Base-by-base conservation (phyloP, 2,888 invertebrate species). In the Troglohyphantes excavatus region DNA sequence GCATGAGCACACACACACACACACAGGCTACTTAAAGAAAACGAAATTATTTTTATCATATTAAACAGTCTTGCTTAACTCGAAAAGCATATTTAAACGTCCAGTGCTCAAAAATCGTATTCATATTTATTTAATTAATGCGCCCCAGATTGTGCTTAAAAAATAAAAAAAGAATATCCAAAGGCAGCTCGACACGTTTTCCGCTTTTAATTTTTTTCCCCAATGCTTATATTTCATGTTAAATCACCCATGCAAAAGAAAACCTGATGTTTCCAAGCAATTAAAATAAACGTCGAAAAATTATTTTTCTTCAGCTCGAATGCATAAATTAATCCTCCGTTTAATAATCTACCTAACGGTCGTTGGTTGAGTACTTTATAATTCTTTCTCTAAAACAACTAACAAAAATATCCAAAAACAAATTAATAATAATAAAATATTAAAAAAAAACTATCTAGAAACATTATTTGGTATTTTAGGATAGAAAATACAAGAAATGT, bases 401-500 rank as follows among this genome's bases (percentile, higher is more conserved):
- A 26, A 43, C 26, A 78, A 39, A 26, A 65, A 78, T 39, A 21
- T n/a, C 43, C 29, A 61, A 33, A 33, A 33, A 21, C 27, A 75
- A 75, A 75, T 61, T 61, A 75, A 75, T 61, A n/a, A 33, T 9
- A 33, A n/a, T n/a, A n/a, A n/a, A n/a, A n/a, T n/a, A n/a, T 39
- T 39, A 11, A 39, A 39, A 39, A 33, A 53, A 53, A 53, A 1
- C 13, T 17, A 53, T 33, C 78, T 23, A 9, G 23, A 61, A 63
- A 19, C 63, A 78, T 78, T 78, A 65, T 43, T 78, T 78, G 65
- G 63, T 39, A n/a, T 43, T 78, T 78, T 78, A 65, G 63, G 65
- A 63, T 78, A 78, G 65, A 13, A 7, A 13, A 39, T 39, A 13
- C 9, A 39, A 39, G n/a, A 39, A 39, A 39, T 39, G 39, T 39